Base-by-base conservation (phyloP, 2,888 invertebrate species). In the Dryobotodes eremita region DNA sequence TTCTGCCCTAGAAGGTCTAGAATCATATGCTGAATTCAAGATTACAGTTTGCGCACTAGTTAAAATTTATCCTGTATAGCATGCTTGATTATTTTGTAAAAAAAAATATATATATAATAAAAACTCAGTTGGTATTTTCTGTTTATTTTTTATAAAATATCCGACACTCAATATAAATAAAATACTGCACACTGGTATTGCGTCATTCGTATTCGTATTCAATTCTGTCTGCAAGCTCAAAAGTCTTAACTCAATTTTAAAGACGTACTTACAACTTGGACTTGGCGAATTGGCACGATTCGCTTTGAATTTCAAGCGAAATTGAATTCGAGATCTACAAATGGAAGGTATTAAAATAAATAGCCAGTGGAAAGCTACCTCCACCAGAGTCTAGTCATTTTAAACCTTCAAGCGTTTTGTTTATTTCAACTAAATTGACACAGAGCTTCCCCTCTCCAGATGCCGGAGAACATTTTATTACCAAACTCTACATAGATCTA, bases 401-500 rank as follows among this genome's bases (percentile, higher is more conserved):
- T 75, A 74, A 79, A 81, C 20, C 73, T 77, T 70, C 36, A 61
- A 62, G 57, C 71, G 23, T 36, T 57, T 83, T 82, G 78, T 76
- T 82, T 86, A 83, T 88, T 82, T 82, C 86, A 65, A 65, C 71
- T 82, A 48, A 75, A 76, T 75, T 69, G 72, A 77, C 75, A 73
- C 61, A 70, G 62, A 79, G 55, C 71, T 66, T 26, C n/a, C n/a
- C 64, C 66, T 75, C 62, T 42, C 76, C 7, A 36, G 65, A 71
- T 80, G 75, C 70, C 59, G 31, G 53, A 72, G 64, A 83, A 71
- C 75, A 82, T 86, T 89, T 89, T 88, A 89, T 79, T 86, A 77
- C 75, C 68, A 62, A 64, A 70, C 84, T 77, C 80, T 80, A 80
- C 80, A 82, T 82, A 79, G 74, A 74, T 74, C 82, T 82, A 72